Percentiles rank a stretch among this genome's conserved stretches.
Conservation (phyloP, 2,888 invertebrate species). For the Acanthosepion esculentum region DNA sequence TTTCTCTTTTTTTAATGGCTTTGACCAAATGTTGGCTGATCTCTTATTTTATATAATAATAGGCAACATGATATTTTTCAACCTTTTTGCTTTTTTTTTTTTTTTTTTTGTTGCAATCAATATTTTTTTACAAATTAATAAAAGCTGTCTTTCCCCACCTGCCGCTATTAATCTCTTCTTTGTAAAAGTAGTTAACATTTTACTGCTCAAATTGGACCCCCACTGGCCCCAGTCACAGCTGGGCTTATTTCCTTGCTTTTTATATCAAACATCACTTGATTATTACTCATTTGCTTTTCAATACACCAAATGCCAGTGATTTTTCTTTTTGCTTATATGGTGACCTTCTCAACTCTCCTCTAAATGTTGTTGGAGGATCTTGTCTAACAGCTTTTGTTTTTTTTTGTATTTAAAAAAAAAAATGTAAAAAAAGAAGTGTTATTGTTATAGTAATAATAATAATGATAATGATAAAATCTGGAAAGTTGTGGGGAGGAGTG, state of each 20-base stretch:
- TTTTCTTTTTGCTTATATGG: not conserved
- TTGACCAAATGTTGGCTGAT: too few species aligned
- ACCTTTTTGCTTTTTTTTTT: too few species aligned
- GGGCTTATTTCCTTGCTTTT: not conserved
- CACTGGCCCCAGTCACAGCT: not conserved
- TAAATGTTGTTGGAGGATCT: too few species aligned
- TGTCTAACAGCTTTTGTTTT: too few species aligned
- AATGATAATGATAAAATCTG: too few species aligned
- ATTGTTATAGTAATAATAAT: too few species aligned
- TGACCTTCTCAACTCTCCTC: too few species aligned
- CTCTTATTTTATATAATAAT: not conserved
- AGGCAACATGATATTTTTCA: not conserved
- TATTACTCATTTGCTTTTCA: conserved; percentile 34
- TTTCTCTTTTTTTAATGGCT: too few species aligned
- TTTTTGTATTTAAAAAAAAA: too few species aligned
- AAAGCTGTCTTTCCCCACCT: not conserved
- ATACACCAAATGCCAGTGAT: not conserved
- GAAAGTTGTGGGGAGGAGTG: too few species aligned
- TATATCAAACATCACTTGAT: not conserved
- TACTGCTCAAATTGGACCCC: not conserved
- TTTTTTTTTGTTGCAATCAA: not conserved
- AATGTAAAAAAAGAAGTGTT: too few species aligned
- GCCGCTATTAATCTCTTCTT: not conserved
- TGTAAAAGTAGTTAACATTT: not conserved
- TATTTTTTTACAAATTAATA: not conserved